phyloP scores from a whole-genome alignment of 2,888 invertebrate genomes.

The Lottia gigantea region DNA sequence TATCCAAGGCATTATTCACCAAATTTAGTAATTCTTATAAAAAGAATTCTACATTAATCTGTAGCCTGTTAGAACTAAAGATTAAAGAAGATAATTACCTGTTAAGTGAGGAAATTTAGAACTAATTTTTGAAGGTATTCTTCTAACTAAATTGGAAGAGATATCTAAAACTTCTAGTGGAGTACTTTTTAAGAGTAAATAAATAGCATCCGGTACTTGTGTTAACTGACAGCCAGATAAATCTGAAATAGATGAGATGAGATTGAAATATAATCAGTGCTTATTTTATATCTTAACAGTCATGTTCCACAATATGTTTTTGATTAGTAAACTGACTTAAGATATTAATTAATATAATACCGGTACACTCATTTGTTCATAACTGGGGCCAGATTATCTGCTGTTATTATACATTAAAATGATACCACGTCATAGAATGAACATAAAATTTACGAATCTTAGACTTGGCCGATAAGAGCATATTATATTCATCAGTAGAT shows the following conservation, averaged over 20 bases:
- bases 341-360: no score
- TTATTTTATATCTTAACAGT: no score
- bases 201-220: constrained; percentile 55
- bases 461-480: no score
- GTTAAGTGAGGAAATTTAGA: constrained; percentile 44
- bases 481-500: no score
- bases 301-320: no score
- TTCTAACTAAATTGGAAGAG: constrained; percentile 46
- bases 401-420: no score
- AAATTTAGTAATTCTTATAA: no score
- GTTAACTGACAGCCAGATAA: constrained; percentile 53
- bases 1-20: background rate
- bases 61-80: no score
- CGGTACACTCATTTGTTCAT: background rate
- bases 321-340: no score
- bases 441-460: no score
- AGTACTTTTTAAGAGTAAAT: constrained; percentile 47
- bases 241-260: constrained; percentile 39
- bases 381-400: background rate
- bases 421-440: no score
- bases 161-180: constrained; percentile 43
- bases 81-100: constrained; percentile 36
- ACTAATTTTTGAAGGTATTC: constrained; percentile 50
- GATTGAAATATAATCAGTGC: background rate
- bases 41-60: no score